A percentile compares a stretch with the other conserved stretches of the same genome.
phyloP scores from a whole-genome alignment of 1,140 invertebrate species.

The Drosophila lacertosa region DNA sequence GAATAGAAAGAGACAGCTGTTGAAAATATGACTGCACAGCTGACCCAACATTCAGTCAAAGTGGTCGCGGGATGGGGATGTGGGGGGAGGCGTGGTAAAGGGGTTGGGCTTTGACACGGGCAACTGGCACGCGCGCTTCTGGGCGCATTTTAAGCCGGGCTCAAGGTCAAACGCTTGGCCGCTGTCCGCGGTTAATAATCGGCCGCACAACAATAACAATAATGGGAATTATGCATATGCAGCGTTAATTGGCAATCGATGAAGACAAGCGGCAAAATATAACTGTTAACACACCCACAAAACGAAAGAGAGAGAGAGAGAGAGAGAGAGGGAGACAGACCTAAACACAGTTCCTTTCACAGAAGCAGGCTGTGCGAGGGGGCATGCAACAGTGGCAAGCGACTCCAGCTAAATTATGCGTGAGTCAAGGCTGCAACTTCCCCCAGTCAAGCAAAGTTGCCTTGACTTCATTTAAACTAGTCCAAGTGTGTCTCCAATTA shows the following conservation, averaged over 20 bases:
- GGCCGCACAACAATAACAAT: slow-evolving; percentile 1
- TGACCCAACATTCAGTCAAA: background rate
- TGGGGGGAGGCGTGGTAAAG: background rate
- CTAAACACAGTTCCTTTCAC: too few relatives aligned
- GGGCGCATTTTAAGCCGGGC: slow-evolving; percentile 64
- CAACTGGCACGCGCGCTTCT: slow-evolving; percentile 62
- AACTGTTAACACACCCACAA: slow-evolving; percentile 17
- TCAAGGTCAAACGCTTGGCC: slow-evolving; percentile 47
- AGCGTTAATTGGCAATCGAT: slow-evolving; percentile 48
- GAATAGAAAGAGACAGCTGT: background rate
- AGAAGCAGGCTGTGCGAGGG: too few relatives aligned
- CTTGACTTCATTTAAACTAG: too few relatives aligned
- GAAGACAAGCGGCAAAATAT: slow-evolving; percentile 31
- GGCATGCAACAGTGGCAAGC: too few relatives aligned
- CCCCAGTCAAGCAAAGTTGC: too few relatives aligned
- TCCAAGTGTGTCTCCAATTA: too few relatives aligned
- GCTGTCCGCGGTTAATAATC: slow-evolving; percentile 46
- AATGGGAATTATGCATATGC: slow-evolving; percentile 16
- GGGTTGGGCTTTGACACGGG: slow-evolving; percentile 32
- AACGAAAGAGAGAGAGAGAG: too few relatives aligned
- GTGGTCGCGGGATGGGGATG: too few relatives aligned
- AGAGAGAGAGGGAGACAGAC: too few relatives aligned
- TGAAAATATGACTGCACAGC: slow-evolving; percentile 52
- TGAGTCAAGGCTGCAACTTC: too few relatives aligned
- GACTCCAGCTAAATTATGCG: too few relatives aligned